Conservation (phyloP, 2,113 vertebrate species). For the Apaloderma vittatum region DNA sequence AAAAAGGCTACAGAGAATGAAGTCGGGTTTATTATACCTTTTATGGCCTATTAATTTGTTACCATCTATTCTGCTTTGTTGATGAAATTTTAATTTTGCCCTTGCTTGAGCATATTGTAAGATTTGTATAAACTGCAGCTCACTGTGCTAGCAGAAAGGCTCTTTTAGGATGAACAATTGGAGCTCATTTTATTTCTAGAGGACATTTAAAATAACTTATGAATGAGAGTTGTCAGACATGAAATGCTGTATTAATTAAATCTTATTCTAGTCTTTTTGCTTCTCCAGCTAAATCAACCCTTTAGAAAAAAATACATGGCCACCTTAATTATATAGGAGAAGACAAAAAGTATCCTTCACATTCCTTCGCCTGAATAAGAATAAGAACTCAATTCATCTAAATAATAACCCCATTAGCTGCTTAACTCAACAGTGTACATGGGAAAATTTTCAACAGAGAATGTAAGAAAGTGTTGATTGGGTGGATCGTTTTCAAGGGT, state of each 20-base stretch:
- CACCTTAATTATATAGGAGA: constrained; percentile 91
- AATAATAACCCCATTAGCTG: constrained; percentile 96
- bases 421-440: constrained; percentile 91
- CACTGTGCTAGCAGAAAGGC: constrained; percentile 78
- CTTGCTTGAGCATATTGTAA: constrained; percentile 87
- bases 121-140: constrained; percentile 88
- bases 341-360: constrained; percentile 98
- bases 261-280: constrained; percentile 91
- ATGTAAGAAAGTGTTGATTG: constrained; percentile 81
- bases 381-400: constrained; percentile 90
- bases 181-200: constrained; percentile 82
- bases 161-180: constrained; percentile 87
- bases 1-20: constrained; percentile 73
- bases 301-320: constrained; percentile 89
- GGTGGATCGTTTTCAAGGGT: constrained; percentile 84
- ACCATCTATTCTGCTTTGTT: constrained; percentile 89
- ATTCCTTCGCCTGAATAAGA: constrained; percentile 93
- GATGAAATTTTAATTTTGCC: constrained; percentile 96
- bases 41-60: constrained; percentile 87
- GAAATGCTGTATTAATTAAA: constrained; percentile 98
- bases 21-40: constrained; percentile 73
- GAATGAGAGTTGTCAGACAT: constrained; percentile 91
- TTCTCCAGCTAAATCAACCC: constrained; percentile 87
- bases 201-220: constrained; percentile 90
- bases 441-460: constrained; percentile 86